These are phyloP conservation scores for Sarcophaga subvicina DNA, from an alignment of 2,888 invertebrate species.

Conservation along the genomic window DNA sequence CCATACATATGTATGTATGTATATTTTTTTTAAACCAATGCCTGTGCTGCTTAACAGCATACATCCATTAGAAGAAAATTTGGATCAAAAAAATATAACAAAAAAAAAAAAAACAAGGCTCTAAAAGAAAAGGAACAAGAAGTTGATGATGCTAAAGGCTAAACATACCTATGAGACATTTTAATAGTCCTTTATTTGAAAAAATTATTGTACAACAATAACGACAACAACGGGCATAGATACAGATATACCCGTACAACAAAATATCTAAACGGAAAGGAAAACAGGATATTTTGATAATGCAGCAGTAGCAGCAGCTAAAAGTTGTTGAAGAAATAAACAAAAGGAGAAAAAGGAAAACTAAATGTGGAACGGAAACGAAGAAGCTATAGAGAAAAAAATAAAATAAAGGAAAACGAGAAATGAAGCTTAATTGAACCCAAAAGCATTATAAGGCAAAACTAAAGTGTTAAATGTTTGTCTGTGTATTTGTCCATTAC, in stretches of 20 bases:
- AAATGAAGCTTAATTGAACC: constrained; percentile 59
- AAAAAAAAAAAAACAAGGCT: not conserved
- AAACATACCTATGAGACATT: constrained; percentile 68
- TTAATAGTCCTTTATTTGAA: constrained; percentile 61
- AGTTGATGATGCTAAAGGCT: constrained; percentile 61
- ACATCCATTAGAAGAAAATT: constrained; percentile 20
- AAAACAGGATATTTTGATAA: constrained; percentile 62
- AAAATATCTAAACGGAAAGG: constrained; percentile 53
- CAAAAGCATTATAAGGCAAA: constrained; percentile 53
- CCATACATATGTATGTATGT: not conserved
- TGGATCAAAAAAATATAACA: not conserved
- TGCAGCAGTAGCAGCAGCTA: constrained; percentile 37
- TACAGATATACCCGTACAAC: not conserved
- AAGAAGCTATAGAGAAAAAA: constrained; percentile 27
- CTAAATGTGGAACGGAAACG: constrained; percentile 31
- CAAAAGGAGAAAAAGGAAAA: not conserved
- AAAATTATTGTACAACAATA: constrained; percentile 46
- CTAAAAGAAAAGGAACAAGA: constrained; percentile 35
- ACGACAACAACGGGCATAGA: not conserved
- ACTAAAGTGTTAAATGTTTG: constrained; percentile 51
- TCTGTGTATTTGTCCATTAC: not conserved
- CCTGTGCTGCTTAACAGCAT: constrained; percentile 8
- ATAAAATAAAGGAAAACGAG: constrained; percentile 2
- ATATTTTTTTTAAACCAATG: constrained; percentile 5
- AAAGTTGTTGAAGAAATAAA: constrained; percentile 23